Percentiles rank a stretch among this genome's conserved stretches.
These are phyloP conservation scores for Amphiura filiformis DNA, from an alignment of 35 echinoderm and acorn worm species.

Conservation along the genomic window DNA sequence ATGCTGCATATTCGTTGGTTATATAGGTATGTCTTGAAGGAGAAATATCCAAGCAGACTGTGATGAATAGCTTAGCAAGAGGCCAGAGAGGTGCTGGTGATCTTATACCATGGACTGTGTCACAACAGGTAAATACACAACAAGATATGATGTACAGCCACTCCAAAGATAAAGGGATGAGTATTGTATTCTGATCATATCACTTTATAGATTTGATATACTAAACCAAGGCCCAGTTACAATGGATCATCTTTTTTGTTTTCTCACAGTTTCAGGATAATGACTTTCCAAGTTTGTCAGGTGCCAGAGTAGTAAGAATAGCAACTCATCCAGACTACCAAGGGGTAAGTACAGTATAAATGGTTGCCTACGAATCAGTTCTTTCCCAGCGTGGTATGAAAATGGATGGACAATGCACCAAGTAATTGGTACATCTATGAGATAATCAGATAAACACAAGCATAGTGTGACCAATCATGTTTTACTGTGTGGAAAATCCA, in stretches of 20 bases:
- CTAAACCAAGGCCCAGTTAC: no score
- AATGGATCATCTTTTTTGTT: constrained; percentile 35
- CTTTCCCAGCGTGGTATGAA: not conserved
- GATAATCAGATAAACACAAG: no score
- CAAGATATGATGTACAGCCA: not conserved
- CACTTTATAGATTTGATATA: no score
- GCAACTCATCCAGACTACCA: constrained; percentile 99
- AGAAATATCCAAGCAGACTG: constrained; percentile 91
- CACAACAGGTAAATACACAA: constrained; percentile 82
- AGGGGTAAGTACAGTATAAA: constrained; percentile 97
- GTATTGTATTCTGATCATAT: no score
- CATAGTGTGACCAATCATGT: no score
- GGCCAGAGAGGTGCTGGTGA: constrained; percentile 96
- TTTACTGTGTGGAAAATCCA: no score
- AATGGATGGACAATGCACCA: no score
- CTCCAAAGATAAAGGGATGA: no score
- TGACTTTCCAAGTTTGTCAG: constrained; percentile 91
- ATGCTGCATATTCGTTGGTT: not conserved
- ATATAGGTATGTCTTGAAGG: constrained; percentile 87
- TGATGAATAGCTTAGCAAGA: constrained; percentile 84
- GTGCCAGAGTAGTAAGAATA: constrained; percentile 84
- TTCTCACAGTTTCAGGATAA: constrained; percentile 92
- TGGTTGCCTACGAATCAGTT: not conserved
- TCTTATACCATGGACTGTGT: constrained; percentile 96
- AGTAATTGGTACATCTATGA: no score